Conservation (phyloP, 37 sponge, comb jelly and placozoan genomes). For the Mnemiopsis leidyi region DNA sequence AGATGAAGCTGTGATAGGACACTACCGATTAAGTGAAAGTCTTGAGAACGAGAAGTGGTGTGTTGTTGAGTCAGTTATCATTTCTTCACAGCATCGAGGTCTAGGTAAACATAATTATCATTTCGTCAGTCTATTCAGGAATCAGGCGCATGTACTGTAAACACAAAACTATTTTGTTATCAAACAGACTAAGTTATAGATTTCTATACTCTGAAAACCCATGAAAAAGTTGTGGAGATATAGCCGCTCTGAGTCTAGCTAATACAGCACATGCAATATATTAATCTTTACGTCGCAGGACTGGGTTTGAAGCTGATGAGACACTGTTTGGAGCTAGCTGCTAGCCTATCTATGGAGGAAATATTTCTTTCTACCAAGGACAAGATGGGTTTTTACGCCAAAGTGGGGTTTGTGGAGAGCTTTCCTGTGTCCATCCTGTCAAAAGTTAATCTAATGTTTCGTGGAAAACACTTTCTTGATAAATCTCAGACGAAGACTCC, state of each 20-base stretch:
- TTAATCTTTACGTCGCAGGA: neutral
- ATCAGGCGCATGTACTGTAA: too few relatives aligned
- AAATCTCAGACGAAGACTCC: neutral
- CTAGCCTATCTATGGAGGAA: neutral
- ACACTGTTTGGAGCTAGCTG: slow-evolving; percentile 25
- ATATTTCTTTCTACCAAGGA: slow-evolving; percentile 53
- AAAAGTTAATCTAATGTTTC: slow-evolving; percentile 11
- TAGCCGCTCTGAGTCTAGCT: too few relatives aligned
- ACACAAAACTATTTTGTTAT: too few relatives aligned
- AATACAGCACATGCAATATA: too few relatives aligned
- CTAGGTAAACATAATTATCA: too few relatives aligned
- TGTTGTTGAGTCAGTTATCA: slow-evolving; percentile 48
- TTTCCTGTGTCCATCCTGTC: slow-evolving; percentile 30
- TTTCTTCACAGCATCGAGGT: neutral
- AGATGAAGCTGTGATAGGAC: slow-evolving; percentile 7
- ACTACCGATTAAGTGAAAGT: slow-evolving; percentile 44
- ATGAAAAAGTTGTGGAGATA: too few relatives aligned
- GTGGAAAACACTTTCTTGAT: slow-evolving; percentile 16
- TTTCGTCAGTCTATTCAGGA: too few relatives aligned
- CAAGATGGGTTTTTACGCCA: slow-evolving; percentile 54
- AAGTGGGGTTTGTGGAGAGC: neutral
- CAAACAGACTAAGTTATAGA: too few relatives aligned
- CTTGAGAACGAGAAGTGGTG: slow-evolving; percentile 55
- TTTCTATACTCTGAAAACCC: too few relatives aligned
- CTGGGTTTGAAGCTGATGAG: slow-evolving; percentile 23